Evolutionary conservation across 2,888 invertebrate species (phyloP).

Genomic region (Stenodera caucasica): DNA sequence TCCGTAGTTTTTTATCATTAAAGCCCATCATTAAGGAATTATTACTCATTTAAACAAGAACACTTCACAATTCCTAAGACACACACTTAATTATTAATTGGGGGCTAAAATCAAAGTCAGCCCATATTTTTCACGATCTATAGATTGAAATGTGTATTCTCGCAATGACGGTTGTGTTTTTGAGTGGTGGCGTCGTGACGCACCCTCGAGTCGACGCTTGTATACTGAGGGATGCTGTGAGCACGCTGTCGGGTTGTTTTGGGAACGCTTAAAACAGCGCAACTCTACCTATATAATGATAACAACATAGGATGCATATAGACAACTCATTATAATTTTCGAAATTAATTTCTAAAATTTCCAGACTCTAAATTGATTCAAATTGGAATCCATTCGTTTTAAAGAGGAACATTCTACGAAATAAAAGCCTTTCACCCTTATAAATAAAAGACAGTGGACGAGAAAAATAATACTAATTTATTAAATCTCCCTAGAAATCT

Average conservation of each 20-base stretch:
- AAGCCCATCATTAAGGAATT: slow-evolving; percentile 51
- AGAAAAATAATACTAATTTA: slow-evolving; percentile 3
- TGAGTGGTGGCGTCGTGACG: not conserved
- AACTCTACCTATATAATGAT: not conserved
- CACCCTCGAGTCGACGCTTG: not conserved
- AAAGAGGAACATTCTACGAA: not conserved
- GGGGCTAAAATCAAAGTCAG: too few relatives aligned
- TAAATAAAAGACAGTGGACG: not conserved
- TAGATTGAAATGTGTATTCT: not conserved
- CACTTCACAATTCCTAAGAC: not conserved
- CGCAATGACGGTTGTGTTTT: not conserved
- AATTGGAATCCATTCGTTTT: not conserved
- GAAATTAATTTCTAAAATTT: not conserved
- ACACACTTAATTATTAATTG: too few relatives aligned
- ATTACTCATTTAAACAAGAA: slow-evolving; percentile 15
- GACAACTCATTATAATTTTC: not conserved
- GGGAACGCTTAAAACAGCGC: not conserved
- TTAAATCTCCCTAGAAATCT: not conserved
- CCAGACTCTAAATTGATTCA: not conserved
- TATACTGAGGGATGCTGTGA: not conserved
- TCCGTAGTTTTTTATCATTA: slow-evolving; percentile 60
- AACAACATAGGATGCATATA: not conserved
- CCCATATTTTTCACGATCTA: not conserved
- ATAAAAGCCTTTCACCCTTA: not conserved
- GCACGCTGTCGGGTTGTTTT: not conserved